Percentiles rank a stretch among this genome's conserved stretches.
Conservation (phyloP, 2,797 vertebrate species). For the Coilia nasus region DNA sequence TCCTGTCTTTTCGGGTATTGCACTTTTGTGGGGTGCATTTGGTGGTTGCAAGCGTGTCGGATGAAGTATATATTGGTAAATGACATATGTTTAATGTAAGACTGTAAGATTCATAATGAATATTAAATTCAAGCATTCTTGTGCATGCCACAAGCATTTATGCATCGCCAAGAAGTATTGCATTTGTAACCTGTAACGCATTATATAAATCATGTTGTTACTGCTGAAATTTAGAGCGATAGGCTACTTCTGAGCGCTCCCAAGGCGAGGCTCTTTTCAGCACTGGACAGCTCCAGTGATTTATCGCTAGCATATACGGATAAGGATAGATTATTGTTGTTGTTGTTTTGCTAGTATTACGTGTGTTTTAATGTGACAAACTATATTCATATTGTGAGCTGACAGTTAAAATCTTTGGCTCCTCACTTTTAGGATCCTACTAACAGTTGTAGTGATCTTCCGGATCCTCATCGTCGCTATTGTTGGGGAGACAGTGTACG, state of each 20-base stretch:
- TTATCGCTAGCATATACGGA: neutral
- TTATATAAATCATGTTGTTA: neutral
- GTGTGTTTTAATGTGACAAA: neutral
- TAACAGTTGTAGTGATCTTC: conserved; percentile 96
- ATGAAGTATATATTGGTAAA: neutral
- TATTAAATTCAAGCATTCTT: neutral
- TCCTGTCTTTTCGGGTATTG: neutral
- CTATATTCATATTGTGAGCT: neutral
- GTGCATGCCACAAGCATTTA: neutral
- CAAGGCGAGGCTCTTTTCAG: conserved; percentile 46
- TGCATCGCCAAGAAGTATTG: too few species aligned
- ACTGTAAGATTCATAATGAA: neutral
- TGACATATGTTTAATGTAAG: neutral
- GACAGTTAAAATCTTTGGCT: neutral
- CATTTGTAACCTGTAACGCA: too few species aligned
- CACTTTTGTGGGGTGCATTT: neutral
- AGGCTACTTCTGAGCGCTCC: neutral
- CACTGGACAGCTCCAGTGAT: conserved; percentile 55
- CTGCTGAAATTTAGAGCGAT: neutral
- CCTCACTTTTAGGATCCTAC: conserved; percentile 80
- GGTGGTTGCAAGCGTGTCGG: neutral
- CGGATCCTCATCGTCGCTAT: conserved; percentile 94
- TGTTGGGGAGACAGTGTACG: conserved; percentile 92
- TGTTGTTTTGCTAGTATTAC: neutral
- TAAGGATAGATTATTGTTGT: neutral